A percentile compares a stretch with the other conserved stretches of the same genome.
Evolutionary conservation across 2,113 vertebrate species (phyloP).

Genomic region (Dipodomys ordii): DNA sequence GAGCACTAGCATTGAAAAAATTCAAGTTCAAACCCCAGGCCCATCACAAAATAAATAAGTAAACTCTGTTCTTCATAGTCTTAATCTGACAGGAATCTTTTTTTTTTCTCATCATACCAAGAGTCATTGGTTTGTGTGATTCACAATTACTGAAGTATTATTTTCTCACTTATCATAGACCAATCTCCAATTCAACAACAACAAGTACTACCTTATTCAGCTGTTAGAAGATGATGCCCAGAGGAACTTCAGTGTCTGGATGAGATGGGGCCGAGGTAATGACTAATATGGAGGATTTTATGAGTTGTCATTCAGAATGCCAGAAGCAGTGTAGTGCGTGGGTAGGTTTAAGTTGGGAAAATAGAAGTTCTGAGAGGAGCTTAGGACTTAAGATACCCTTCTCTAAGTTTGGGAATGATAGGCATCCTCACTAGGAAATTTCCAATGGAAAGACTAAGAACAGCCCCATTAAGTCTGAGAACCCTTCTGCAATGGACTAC

Average conservation of each 20-base stretch:
- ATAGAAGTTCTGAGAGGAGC: neutral
- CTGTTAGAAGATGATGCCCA: constrained; percentile 90
- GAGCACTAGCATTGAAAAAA: too few relatives aligned
- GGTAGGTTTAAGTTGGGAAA: neutral
- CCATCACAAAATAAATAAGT: neutral
- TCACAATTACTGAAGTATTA: neutral
- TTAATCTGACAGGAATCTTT: neutral
- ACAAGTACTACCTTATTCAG: constrained; percentile 96
- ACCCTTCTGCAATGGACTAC: neutral
- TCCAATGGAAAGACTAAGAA: neutral
- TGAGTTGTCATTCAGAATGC: constrained; percentile 29
- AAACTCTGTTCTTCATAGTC: neutral
- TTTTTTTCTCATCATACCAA: neutral
- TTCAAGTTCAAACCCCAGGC: too few relatives aligned
- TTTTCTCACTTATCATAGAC: constrained; percentile 86
- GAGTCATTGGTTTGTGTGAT: neutral
- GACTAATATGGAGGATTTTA: neutral
- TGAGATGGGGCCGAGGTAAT: constrained; percentile 94
- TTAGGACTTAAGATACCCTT: neutral
- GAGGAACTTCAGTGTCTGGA: constrained; percentile 92
- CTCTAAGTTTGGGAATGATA: neutral
- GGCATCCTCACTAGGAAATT: neutral
- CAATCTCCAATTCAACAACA: constrained; percentile 95
- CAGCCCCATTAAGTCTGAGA: neutral
- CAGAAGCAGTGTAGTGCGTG: neutral